phyloP scores from a whole-genome alignment of 2,797 vertebrate species.

The Chloroceryle amazona region DNA sequence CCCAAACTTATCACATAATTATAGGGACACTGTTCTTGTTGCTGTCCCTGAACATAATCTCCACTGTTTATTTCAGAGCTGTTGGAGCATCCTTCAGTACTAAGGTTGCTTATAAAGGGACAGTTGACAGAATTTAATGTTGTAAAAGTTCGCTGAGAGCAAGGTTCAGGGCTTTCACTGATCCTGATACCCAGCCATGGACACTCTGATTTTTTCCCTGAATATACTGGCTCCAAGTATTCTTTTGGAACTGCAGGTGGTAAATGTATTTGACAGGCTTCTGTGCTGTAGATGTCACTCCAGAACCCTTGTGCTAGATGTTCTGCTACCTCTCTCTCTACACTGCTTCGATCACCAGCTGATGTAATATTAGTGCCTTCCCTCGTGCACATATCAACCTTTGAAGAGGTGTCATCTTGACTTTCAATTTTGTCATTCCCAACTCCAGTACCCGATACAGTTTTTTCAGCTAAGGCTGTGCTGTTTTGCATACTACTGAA shows the following conservation, averaged over 20 bases:
- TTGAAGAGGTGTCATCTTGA: conserved; percentile 30
- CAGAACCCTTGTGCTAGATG: conserved; percentile 97
- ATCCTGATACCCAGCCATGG: conserved; percentile 90
- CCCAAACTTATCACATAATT: conserved; percentile 90
- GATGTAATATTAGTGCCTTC: conserved; percentile 35
- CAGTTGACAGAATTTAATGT: conserved; percentile 90
- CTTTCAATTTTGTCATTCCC: conserved; percentile 66
- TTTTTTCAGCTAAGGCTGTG: conserved; percentile 67
- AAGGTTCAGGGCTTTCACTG: conserved; percentile 85
- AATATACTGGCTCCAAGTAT: conserved; percentile 77
- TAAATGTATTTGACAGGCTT: conserved; percentile 75
- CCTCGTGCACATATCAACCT: conserved; percentile 38
- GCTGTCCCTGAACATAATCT: conserved; percentile 78
- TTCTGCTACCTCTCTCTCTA: conserved; percentile 95
- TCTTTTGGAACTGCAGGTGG: conserved; percentile 66
- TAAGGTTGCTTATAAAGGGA: conserved; percentile 92
- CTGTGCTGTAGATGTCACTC: conserved; percentile 87
- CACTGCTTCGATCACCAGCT: conserved; percentile 84
- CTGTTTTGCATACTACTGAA: conserved; percentile 61
- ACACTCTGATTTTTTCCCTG: conserved; percentile 89
- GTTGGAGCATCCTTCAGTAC: conserved; percentile 75
- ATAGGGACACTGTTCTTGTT: conserved; percentile 88
- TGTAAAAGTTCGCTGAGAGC: conserved; percentile 82
- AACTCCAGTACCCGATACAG: conserved; percentile 4
- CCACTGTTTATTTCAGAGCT: conserved; percentile 79